Conservation (phyloP, 2,888 invertebrate species). For the Myathropa florea region DNA sequence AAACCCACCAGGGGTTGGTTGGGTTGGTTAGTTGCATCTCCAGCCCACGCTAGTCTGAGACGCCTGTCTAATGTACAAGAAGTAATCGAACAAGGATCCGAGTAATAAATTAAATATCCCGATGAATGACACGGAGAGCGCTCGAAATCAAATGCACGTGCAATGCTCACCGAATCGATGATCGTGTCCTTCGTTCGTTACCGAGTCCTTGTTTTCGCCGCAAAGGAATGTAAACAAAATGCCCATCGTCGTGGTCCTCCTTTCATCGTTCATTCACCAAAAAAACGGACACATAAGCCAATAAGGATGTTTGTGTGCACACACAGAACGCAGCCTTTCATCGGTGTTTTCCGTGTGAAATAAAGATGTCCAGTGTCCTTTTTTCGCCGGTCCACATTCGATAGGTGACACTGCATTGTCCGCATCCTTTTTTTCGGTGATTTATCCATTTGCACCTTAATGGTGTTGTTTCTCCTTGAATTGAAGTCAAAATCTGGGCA, state of each 20-base stretch:
- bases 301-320: slow-evolving; percentile 28
- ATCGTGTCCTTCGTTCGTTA: slow-evolving; percentile 1
- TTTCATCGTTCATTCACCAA: slow-evolving; percentile 27
- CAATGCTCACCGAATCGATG: slow-evolving; percentile 39
- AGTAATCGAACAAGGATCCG: slow-evolving; percentile 62
- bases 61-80: slow-evolving; percentile 53
- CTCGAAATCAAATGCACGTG: slow-evolving; percentile 57
- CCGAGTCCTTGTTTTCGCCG: slow-evolving; percentile 61
- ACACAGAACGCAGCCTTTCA: slow-evolving; percentile 4
- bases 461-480: slow-evolving; percentile 42
- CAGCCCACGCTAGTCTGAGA: slow-evolving; percentile 50
- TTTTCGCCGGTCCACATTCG: slow-evolving; percentile 10
- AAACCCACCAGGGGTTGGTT: slow-evolving; percentile 47
- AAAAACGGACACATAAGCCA: slow-evolving; percentile 48
- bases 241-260: slow-evolving; percentile 29
- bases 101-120: slow-evolving; percentile 60
- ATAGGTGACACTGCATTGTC: slow-evolving; percentile 42
- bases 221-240: slow-evolving; percentile 60
- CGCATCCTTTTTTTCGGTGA: slow-evolving; percentile 50
- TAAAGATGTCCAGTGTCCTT: slow-evolving; percentile 48
- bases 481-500: not conserved
- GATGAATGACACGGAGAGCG: not conserved
- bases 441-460: slow-evolving; percentile 68
- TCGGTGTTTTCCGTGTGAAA: slow-evolving; percentile 8
- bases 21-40: not conserved